Conservation (phyloP, 2,113 vertebrate species). For the Mystacornis crossleyi region DNA sequence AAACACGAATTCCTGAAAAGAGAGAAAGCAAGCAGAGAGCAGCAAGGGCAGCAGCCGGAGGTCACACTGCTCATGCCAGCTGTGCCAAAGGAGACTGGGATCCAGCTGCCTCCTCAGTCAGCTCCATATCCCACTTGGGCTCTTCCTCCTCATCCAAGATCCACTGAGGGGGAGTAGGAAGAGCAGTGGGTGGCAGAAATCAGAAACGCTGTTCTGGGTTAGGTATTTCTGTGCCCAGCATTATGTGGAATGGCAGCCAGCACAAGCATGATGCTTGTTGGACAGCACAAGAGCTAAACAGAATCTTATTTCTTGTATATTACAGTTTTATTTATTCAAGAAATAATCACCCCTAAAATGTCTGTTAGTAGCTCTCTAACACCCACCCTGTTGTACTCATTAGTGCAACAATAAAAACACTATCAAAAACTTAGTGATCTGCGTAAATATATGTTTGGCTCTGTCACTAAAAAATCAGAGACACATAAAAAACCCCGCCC, state of each 20-base stretch:
- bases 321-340: not conserved
- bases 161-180: fast-evolving
- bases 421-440: not conserved
- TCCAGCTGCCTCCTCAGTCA: not conserved
- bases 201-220: not conserved
- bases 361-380: not conserved
- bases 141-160: not conserved
- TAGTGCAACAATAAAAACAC: not conserved
- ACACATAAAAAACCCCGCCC: fast-evolving
- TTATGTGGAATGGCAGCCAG: fast-evolving
- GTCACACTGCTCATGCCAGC: not conserved
- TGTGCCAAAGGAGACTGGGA: not conserved
- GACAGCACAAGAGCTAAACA: not conserved
- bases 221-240: not conserved
- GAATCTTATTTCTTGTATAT: not conserved
- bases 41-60: not conserved
- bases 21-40: not conserved
- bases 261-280: not conserved
- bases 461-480: not conserved
- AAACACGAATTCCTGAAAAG: not conserved
- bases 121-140: not conserved
- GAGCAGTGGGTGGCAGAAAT: fast-evolving
- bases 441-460: not conserved
- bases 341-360: not conserved
- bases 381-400: not conserved